Base-by-base conservation (phyloP, 2,888 invertebrate genomes). In the Sisyra terminalis region DNA sequence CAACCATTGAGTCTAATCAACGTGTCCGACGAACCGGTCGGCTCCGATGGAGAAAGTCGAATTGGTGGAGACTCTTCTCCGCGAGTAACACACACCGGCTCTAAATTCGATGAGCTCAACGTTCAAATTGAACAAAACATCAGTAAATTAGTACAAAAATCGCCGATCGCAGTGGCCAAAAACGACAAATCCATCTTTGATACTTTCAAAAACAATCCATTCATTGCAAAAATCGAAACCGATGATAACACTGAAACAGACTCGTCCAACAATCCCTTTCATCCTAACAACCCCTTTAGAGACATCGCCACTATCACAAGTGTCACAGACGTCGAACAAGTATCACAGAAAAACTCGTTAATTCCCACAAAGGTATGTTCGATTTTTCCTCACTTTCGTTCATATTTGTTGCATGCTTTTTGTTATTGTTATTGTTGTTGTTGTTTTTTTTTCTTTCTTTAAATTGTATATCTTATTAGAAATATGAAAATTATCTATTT, bases 201-300 rank as follows among this genome's bases (percentile, higher is more conserved):
- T 11, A 16, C 11, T 18, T 34, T 35, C 11, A 41, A 34, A 8
- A 41, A 41, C 14, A 41, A 41, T 41, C 40, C 40, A 2, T 40
- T 40, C 15, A 30, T 40, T 4, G 24, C 61, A 50, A 59, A 59
- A 11, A 59, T 60, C 42, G 50, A 55, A 6, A 55, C 52, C 38
- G 45, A 53, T 36, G 46, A 48, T 17, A 55, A 11, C 29, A 18
- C 18, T 24, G 18, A 15, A 16, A 24, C 31, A 3, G 17, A 17
- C 8, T 7, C 11, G 7, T 9, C 18, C 11, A 24, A 13, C 3
- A 41, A 41, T 41, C 41, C 41, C 3, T 41, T 41, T 17, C 41
- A 41, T 41, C 50, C 50, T 30, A 57, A 53, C 45, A 61, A 60
- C 52, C 61, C 61, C 3, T 61, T 61, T 47, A 51, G 54, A 41